phyloP scores from a whole-genome alignment of 2,113 vertebrate genomes.

The Nerophis ophidion region DNA sequence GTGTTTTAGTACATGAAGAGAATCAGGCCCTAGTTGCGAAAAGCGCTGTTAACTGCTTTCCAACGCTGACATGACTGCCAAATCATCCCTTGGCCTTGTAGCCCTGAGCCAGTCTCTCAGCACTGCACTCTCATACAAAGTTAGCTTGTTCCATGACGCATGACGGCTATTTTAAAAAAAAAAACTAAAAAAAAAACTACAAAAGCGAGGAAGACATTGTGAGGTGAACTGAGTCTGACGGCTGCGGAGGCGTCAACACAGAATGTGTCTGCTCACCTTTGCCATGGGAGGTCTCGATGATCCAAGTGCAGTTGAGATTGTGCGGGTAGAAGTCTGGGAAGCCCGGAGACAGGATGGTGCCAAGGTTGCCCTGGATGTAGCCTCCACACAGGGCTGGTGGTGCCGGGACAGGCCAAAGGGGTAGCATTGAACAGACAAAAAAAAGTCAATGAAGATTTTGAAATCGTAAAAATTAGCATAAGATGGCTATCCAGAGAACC shows the following conservation, averaged over 20 bases:
- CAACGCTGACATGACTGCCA: constrained; percentile 37
- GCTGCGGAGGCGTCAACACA: constrained; percentile 37
- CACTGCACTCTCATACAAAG: constrained; percentile 20
- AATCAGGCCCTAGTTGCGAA: constrained; percentile 16
- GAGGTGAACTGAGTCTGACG: constrained; percentile 52
- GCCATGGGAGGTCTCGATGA: constrained; percentile 93
- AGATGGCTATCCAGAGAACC: no score
- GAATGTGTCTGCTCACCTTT: constrained; percentile 79
- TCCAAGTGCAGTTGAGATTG: constrained; percentile 98
- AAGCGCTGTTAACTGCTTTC: constrained; percentile 27
- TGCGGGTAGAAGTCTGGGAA: constrained; percentile 98
- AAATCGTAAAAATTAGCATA: not conserved
- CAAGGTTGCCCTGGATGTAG: constrained; percentile 87
- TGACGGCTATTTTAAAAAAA: constrained; percentile 22
- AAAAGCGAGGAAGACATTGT: constrained; percentile 31
- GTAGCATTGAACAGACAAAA: constrained; percentile 12
- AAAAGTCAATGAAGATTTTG: constrained; percentile 12
- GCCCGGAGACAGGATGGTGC: constrained; percentile 93
- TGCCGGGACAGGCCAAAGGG: not conserved
- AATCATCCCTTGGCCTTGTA: constrained; percentile 22
- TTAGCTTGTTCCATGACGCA: constrained; percentile 36
- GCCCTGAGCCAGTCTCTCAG: constrained; percentile 47
- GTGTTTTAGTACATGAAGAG: no score
- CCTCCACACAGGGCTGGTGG: constrained; percentile 89
- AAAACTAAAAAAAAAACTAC: no score